Evolutionary conservation across 2,113 vertebrate genomes (phyloP).

Genomic region (Odontophorus gujanensis): DNA sequence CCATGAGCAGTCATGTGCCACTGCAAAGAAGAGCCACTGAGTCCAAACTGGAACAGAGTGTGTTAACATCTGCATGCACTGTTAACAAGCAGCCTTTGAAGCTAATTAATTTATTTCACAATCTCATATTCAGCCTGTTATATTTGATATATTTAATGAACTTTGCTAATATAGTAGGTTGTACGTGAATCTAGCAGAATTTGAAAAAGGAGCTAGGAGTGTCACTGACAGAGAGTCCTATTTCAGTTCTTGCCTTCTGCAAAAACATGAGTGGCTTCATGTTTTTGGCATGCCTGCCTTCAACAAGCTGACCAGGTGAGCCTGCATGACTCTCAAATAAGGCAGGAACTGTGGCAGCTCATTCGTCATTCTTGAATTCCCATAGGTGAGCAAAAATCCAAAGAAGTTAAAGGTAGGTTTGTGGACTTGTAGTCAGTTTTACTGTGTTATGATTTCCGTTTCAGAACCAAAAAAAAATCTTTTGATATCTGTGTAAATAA

Average conservation of each 20-base stretch:
- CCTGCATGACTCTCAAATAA: background rate
- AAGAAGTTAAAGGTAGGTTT: background rate
- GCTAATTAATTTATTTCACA: background rate
- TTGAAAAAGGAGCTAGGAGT: background rate
- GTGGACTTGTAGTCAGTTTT: background rate
- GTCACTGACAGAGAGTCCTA: background rate
- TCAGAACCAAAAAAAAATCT: background rate
- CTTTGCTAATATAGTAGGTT: background rate
- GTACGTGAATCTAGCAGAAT: background rate
- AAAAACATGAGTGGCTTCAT: background rate
- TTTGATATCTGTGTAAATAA: background rate
- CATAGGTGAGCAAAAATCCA: background rate
- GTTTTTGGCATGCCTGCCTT: background rate
- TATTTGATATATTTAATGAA: slow-evolving; percentile 9
- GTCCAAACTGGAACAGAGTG: background rate
- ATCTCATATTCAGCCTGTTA: background rate
- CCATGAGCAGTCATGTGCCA: background rate
- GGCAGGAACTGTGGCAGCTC: background rate
- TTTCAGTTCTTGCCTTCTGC: background rate
- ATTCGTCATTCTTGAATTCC: background rate
- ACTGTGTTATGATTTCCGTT: background rate
- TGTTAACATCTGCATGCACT: rapidly evolving
- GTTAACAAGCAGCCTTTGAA: background rate
- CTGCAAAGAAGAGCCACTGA: background rate
- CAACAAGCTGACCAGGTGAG: background rate